Evolutionary conservation across 2,888 invertebrate species (phyloP).

Genomic region (Loripinus fragilis): DNA sequence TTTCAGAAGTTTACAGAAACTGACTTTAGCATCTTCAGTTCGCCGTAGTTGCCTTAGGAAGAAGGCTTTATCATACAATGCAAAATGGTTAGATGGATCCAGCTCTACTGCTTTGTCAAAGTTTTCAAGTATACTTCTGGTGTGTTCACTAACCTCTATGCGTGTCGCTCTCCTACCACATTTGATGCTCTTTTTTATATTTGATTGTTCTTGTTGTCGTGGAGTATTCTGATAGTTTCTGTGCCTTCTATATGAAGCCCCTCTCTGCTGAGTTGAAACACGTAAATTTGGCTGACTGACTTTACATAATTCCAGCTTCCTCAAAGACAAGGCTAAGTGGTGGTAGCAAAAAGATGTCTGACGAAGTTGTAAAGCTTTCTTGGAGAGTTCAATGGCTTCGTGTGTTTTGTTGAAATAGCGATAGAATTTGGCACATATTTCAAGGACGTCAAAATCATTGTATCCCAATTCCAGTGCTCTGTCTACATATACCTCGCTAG

Average conservation of each 20-base stretch:
- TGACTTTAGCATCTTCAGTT: not conserved
- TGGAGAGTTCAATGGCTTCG: not conserved
- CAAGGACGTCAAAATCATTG: not conserved
- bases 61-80: not conserved
- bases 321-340: not conserved
- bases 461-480: not conserved
- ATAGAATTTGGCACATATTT: conserved; percentile 1
- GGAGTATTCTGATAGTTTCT: not conserved
- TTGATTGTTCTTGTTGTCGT: not conserved
- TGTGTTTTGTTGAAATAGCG: not conserved
- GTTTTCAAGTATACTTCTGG: not conserved
- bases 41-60: not conserved
- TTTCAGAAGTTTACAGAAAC: not conserved
- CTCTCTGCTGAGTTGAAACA: too few relatives aligned
- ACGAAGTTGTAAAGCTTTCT: not conserved
- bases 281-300: too few relatives aligned
- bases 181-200: not conserved
- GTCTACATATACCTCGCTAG: not conserved
- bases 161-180: not conserved
- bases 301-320: not conserved
- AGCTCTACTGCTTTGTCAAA: not conserved
- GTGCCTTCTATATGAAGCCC: not conserved
- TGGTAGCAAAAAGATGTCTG: not conserved
- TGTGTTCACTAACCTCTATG: not conserved
- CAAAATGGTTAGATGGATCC: not conserved